Conservation (phyloP, 2,113 vertebrate genomes). For the Microcebus tavaratra region DNA sequence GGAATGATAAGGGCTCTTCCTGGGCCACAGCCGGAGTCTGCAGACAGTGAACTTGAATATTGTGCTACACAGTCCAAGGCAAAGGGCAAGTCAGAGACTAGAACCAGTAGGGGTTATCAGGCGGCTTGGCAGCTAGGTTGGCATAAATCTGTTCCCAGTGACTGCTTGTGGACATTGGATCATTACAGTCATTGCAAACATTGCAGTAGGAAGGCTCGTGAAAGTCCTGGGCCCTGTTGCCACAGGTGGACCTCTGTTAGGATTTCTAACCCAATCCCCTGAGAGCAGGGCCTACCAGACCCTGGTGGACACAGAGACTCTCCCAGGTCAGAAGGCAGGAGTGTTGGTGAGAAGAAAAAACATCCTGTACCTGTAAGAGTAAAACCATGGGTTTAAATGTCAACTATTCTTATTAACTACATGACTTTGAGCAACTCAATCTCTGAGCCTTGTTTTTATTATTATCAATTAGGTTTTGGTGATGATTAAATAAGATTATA, state of each 20-base stretch:
- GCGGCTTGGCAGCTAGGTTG: neutral
- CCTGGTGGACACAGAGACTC: neutral
- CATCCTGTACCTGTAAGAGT: neutral
- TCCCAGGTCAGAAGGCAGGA: neutral
- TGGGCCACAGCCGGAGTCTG: neutral
- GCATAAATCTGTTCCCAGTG: neutral
- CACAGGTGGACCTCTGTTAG: neutral
- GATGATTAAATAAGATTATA: neutral
- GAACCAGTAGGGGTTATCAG: neutral
- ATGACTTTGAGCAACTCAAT: neutral
- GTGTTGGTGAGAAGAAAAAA: neutral
- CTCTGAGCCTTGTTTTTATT: neutral
- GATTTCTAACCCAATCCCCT: neutral
- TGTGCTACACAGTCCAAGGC: neutral
- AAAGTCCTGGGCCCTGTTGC: neutral
- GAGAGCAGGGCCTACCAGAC: neutral
- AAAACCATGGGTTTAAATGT: neutral
- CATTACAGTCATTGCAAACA: neutral
- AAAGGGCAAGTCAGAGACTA: neutral
- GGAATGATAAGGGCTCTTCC: neutral
- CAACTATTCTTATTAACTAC: neutral
- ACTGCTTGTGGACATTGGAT: neutral
- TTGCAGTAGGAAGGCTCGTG: neutral
- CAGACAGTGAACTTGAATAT: neutral
- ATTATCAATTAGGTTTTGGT: neutral